Evolutionary conservation across 1,140 invertebrate species (phyloP).

Genomic region (Cydia splendana): DNA sequence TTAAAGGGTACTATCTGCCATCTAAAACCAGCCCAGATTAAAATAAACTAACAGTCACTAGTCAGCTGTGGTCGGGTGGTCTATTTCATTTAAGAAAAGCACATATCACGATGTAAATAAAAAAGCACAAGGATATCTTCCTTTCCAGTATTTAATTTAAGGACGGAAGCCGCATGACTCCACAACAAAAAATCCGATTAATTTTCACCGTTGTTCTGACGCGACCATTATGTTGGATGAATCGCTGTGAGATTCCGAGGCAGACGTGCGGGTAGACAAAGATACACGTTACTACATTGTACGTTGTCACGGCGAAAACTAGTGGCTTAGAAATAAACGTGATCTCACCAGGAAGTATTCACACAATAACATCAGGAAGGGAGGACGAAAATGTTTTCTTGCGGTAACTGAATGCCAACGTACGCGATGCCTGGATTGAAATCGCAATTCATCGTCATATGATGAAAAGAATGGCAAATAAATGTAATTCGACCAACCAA

Average conservation of each 20-base stretch:
- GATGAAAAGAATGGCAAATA: constrained; percentile 36
- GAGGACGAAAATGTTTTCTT: constrained; percentile 50
- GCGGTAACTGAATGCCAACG: constrained; percentile 13
- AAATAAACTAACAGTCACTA: constrained; percentile 42
- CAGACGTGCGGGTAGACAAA: constrained; percentile 44
- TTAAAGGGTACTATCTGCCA: constrained; percentile 30
- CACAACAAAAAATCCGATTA: constrained; percentile 69
- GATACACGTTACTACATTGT: constrained; percentile 45
- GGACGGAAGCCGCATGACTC: constrained; percentile 74
- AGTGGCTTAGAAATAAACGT: constrained; percentile 62
- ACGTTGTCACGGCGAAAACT: constrained; percentile 40
- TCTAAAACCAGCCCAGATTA: constrained; percentile 36
- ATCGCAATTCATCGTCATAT: constrained; percentile 45
- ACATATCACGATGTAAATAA: constrained; percentile 43
- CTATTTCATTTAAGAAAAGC: constrained; percentile 43
- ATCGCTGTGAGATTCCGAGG: constrained; percentile 57
- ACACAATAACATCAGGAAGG: constrained; percentile 58
- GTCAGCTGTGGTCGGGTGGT: constrained; percentile 46
- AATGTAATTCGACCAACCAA: no score
- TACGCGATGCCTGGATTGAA: background rate
- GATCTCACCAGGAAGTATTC: constrained; percentile 65
- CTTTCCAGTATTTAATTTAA: constrained; percentile 65
- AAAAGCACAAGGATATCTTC: constrained; percentile 57
- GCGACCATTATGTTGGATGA: constrained; percentile 53
- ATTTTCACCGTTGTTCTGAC: constrained; percentile 55